Evolutionary conservation across 2,797 vertebrate genomes (phyloP).

Genomic region (Jordanella pulchra): DNA sequence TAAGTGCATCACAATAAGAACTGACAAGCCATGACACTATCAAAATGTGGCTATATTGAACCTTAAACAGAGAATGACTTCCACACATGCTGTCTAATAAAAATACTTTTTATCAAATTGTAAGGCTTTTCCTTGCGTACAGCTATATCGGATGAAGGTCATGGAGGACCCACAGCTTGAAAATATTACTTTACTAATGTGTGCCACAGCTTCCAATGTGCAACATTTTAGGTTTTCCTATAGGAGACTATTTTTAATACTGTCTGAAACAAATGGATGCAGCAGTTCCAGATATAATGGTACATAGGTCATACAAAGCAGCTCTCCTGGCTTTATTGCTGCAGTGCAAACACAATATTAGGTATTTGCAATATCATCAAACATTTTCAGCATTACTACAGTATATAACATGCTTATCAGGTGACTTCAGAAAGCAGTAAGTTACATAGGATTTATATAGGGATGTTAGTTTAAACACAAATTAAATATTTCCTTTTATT

Average conservation of each 20-base stretch:
- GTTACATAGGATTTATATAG: neutral
- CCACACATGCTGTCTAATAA: conserved; percentile 4
- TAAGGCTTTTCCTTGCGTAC: conserved; percentile 33
- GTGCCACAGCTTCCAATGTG: neutral
- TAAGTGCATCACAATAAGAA: conserved; percentile 42
- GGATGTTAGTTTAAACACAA: neutral
- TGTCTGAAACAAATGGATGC: conserved; percentile 33
- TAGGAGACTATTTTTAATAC: conserved; percentile 48
- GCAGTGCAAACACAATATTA: conserved; percentile 14
- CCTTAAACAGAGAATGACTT: conserved; percentile 39
- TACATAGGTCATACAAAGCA: conserved; percentile 16
- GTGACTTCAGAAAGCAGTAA: neutral
- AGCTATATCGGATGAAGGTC: conserved; percentile 32
- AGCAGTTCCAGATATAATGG: conserved; percentile 22
- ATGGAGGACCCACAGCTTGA: conserved; percentile 21
- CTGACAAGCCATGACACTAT: conserved; percentile 55
- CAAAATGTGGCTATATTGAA: conserved; percentile 42
- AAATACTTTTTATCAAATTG: conserved; percentile 28
- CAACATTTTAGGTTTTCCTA: conserved; percentile 30
- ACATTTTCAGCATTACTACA: conserved; percentile 15
- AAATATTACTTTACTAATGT: conserved; percentile 20
- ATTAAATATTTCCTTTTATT: no score
- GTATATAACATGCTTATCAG: conserved; percentile 1
- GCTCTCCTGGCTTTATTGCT: conserved; percentile 19
- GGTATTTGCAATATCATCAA: conserved; percentile 14